These are phyloP conservation scores for Garrulus glandarius DNA, from an alignment of 2,797 vertebrate genomes.

Conservation along the genomic window DNA sequence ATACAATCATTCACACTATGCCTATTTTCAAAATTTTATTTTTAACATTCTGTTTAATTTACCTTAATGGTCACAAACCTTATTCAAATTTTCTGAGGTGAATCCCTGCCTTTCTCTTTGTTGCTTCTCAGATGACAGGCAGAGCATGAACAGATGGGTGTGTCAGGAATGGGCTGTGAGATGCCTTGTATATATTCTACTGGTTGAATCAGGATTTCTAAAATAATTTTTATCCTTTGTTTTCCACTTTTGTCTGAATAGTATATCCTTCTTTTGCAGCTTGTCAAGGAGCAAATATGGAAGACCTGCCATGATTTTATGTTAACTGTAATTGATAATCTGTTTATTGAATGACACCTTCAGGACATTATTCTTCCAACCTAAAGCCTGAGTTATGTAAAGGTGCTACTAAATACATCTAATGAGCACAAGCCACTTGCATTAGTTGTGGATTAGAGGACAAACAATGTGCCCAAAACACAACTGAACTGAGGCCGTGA, in stretches of 20 bases:
- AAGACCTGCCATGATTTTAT: not conserved
- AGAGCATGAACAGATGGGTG: not conserved
- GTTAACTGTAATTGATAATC: fast-evolving
- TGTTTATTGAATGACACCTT: not conserved
- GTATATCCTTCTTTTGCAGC: not conserved
- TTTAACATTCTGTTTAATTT: not conserved
- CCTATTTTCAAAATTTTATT: not conserved
- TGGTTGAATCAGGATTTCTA: not conserved
- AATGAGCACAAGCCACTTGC: not conserved
- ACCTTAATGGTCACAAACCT: not conserved
- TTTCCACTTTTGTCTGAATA: not conserved
- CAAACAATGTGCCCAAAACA: not conserved
- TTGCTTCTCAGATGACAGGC: not conserved
- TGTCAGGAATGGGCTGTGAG: not conserved
- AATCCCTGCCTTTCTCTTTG: not conserved
- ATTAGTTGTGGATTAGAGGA: not conserved
- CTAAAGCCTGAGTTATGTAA: not conserved
- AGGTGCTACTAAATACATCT: not conserved
- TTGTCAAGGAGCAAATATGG: not conserved
- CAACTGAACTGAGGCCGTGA: not conserved
- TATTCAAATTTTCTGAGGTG: not conserved
- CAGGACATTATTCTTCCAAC: not conserved
- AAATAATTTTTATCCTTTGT: not conserved
- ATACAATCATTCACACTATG: not conserved
- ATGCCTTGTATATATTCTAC: not conserved